Evolutionary conservation across 2,888 invertebrate species (phyloP), one percentile per base, ranked within the genome.

Genomic region (Masnerella sp.): DNA sequence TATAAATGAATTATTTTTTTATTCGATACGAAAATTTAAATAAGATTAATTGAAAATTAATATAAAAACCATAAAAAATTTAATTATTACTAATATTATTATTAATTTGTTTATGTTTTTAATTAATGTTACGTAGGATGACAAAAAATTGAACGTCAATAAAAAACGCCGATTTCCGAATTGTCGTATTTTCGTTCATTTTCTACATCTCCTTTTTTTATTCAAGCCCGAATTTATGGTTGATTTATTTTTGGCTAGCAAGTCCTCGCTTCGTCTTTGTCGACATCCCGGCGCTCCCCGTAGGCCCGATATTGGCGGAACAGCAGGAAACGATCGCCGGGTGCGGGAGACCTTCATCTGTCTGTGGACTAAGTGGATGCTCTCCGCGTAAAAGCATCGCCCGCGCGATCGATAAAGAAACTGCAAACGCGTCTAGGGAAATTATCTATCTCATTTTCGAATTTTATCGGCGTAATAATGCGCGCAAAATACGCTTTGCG

Each of bases 281-380:
- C 18, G 9, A 30, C 36, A 28, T 61, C 52, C 32, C 47, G 45
- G 54, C 36, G 15, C 45, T 38, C 42, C 17, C 32, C 45, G 54
- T 62, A 52, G 51, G 51, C 64, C 59, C 40, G 34, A 65, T 67
- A 71, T 59, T 52, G 43, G 61, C 32, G 38, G 20, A n/a, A 14
- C n/a, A n/a, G 42, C 58, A 58, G 64, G 49, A 54, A 52, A 47
- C 40, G 62, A 74, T 70, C 65, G 70, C 62, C 65, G 56, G 40
- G 45, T 65, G 36, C 61, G 74, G 43, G 62, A 75, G 68, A 68
- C 68, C 71, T 75, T 75, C 75, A 75, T 75, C 62, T 71, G 67
- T 75, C 74, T 71, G 47, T 28, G 62, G 67, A 70, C 74, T 74
- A 70, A 74, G 74, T 70, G 68, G 74, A 45, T 69, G 70, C 56